These are phyloP conservation scores for Stenopsyche tienmushanensis DNA, from an alignment of 1,140 invertebrate species.

Conservation along the genomic window DNA sequence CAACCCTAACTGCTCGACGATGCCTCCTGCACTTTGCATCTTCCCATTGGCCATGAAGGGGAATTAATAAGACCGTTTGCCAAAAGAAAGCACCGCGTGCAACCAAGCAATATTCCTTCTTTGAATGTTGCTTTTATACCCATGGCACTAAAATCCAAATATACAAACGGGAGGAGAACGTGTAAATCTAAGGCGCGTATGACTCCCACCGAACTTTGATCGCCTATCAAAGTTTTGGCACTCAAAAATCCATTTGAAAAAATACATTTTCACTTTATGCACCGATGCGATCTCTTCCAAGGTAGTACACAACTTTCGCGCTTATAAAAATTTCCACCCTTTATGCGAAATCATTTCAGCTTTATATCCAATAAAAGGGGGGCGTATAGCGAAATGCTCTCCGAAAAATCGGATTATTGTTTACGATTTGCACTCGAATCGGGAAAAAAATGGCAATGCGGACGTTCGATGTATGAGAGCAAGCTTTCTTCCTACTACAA, in stretches of 20 bases:
- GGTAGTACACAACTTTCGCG: too few relatives aligned
- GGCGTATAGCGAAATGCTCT: too few relatives aligned
- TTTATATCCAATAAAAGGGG: background rate
- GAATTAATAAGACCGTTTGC: constrained; percentile 55
- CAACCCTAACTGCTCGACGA: constrained; percentile 31
- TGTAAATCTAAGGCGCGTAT: constrained; percentile 53
- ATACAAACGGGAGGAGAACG: background rate
- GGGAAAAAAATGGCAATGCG: too few relatives aligned
- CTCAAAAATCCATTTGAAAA: constrained; percentile 56
- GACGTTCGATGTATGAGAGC: too few relatives aligned
- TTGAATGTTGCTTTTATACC: background rate
- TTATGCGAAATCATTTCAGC: background rate
- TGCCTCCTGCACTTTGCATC: constrained; percentile 38
- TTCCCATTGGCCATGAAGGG: constrained; percentile 47
- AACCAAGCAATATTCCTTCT: background rate
- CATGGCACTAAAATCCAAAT: background rate
- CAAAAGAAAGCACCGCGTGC: background rate
- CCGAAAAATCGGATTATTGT: constrained; percentile 25
- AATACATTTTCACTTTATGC: constrained; percentile 16
- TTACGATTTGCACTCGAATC: constrained; percentile 10
- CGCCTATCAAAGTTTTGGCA: constrained; percentile 54
- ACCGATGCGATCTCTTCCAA: background rate
- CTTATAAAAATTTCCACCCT: background rate
- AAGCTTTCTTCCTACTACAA: too few relatives aligned
- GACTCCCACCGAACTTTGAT: constrained; percentile 51